A percentile compares a stretch with the other conserved stretches of the same genome.
Evolutionary conservation across 2,113 vertebrate species (phyloP).

Genomic region (Gallinago jamesoni): DNA sequence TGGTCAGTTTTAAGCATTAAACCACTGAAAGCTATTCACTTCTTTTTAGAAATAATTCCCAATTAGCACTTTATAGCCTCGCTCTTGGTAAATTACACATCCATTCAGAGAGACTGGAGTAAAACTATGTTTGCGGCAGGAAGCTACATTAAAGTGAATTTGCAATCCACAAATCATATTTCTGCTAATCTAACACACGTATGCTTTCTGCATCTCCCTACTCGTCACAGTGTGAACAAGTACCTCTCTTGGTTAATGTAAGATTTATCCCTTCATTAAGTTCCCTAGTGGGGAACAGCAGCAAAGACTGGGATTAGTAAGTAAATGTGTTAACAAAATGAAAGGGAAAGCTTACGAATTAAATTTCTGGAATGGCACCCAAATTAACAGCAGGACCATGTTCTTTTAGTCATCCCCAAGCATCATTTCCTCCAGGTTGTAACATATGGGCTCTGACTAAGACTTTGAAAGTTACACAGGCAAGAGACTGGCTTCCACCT

Average conservation of each 20-base stretch:
- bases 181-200: neutral
- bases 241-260: neutral
- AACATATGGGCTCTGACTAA: slow-evolving; percentile 60
- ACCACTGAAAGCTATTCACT: neutral
- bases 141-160: neutral
- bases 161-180: neutral
- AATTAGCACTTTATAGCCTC: neutral
- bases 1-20: neutral
- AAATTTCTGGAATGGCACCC: slow-evolving; percentile 26
- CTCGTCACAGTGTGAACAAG: accelerated
- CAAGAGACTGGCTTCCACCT: neutral
- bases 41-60: neutral
- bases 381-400: slow-evolving; percentile 53
- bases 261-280: neutral
- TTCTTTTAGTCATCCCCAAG: slow-evolving; percentile 43
- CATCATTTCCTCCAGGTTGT: slow-evolving; percentile 38
- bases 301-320: neutral
- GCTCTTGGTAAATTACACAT: neutral
- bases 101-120: neutral
- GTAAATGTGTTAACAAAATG: slow-evolving; percentile 8
- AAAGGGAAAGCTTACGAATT: neutral
- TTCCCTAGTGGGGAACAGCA: neutral
- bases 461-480: neutral
- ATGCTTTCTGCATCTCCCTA: neutral
- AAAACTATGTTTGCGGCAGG: neutral